A percentile compares a stretch with the other conserved stretches of the same genome.
phyloP scores from a whole-genome alignment of 2,888 invertebrate species.

The Dicyrtomina minuta region DNA sequence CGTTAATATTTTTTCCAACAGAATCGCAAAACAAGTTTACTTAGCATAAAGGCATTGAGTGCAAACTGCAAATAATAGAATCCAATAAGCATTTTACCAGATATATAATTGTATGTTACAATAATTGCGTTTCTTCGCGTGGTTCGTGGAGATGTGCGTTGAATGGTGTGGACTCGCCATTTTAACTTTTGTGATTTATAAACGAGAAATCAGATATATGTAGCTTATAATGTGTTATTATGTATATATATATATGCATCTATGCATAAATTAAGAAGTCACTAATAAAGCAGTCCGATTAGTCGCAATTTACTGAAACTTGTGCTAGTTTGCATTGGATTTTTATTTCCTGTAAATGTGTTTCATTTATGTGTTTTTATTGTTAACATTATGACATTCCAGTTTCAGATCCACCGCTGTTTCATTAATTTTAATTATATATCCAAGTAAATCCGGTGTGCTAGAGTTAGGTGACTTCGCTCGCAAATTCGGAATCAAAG shows the following conservation, averaged over 20 bases:
- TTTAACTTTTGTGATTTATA: neutral
- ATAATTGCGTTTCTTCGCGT: neutral
- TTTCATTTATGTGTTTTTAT: neutral
- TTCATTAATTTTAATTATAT: too few species aligned
- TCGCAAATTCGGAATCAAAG: too few species aligned
- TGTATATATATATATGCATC: neutral
- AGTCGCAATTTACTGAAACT: neutral
- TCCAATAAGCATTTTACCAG: too few species aligned
- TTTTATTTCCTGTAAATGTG: neutral
- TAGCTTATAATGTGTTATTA: too few species aligned
- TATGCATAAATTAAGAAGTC: neutral
- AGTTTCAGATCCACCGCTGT: too few species aligned
- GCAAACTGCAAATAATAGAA: neutral
- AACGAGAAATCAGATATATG: too few species aligned
- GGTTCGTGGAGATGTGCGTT: neutral
- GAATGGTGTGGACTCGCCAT: constrained; percentile 2
- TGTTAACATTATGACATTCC: too few species aligned
- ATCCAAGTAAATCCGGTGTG: too few species aligned
- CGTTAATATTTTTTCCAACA: too few species aligned
- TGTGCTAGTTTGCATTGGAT: neutral
- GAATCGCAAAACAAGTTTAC: too few species aligned
- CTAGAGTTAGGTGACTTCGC: too few species aligned
- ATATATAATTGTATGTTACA: neutral
- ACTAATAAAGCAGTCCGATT: constrained; percentile 15
- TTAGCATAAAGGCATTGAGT: constrained; percentile 11